phyloP scores from a whole-genome alignment of 2,797 vertebrate genomes.

The Microhierax caerulescens region DNA sequence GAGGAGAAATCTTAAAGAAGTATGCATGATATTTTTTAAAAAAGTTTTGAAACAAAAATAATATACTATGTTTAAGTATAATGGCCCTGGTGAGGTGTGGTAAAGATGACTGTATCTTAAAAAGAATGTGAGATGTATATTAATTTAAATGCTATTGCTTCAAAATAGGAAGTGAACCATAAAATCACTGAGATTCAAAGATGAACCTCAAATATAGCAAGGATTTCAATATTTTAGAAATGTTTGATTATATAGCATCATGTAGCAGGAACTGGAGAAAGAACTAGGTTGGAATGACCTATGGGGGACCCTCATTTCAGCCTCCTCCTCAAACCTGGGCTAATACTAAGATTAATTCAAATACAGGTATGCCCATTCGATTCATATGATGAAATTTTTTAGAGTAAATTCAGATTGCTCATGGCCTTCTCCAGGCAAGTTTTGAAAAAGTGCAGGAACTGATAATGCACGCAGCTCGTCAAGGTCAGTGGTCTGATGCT shows the following conservation, averaged over 20 bases:
- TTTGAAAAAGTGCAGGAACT: background rate
- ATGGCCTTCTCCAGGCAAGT: background rate
- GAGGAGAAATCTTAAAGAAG: background rate
- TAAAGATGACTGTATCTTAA: background rate
- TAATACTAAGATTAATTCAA: background rate
- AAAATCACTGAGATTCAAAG: background rate
- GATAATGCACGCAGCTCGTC: accelerated
- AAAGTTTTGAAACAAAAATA: background rate
- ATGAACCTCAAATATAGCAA: background rate
- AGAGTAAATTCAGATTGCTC: background rate
- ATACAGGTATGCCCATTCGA: accelerated
- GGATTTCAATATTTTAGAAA: background rate
- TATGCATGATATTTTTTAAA: background rate
- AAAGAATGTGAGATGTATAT: background rate
- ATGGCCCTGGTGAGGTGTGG: background rate
- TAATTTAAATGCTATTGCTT: background rate
- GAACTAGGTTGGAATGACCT: background rate
- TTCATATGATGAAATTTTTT: background rate
- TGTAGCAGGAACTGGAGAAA: background rate
- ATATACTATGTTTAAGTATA: background rate
- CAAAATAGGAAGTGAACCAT: background rate
- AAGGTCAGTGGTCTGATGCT: background rate
- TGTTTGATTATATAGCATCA: accelerated
- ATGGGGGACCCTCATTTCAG: background rate
- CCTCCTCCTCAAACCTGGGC: background rate